These are phyloP conservation scores for Nysson spinosus DNA, from an alignment of 2,888 invertebrate genomes.

Conservation along the genomic window DNA sequence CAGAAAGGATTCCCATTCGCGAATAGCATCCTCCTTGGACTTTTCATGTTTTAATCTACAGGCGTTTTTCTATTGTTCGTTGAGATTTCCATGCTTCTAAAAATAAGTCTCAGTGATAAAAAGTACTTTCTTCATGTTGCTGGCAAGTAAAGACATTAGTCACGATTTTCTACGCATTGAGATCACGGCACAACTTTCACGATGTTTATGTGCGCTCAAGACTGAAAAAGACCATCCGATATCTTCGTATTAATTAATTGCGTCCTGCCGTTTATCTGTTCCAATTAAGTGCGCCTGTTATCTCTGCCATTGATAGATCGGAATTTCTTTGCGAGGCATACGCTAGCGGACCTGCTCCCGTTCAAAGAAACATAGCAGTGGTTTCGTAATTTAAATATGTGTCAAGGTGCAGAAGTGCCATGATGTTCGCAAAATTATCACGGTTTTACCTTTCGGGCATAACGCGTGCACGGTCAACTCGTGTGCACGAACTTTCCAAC, in stretches of 20 bases:
- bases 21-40: neutral
- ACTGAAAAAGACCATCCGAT: neutral
- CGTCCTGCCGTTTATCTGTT: conserved; percentile 13
- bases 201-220: neutral
- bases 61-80: neutral
- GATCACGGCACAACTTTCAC: neutral
- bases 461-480: conserved; percentile 5
- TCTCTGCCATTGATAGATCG: conserved; percentile 25
- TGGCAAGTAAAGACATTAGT: too few relatives aligned
- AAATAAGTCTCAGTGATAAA: too few relatives aligned
- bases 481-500: conserved; percentile 6
- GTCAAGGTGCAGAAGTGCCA: conserved; percentile 47
- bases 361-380: conserved; percentile 25
- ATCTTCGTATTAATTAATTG: neutral
- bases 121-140: too few relatives aligned
- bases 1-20: too few relatives aligned
- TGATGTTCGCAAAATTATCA: conserved; percentile 16
- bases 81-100: neutral
- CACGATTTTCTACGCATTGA: too few relatives aligned
- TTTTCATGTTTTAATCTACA: too few relatives aligned
- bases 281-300: conserved; percentile 37
- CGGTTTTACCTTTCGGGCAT: conserved; percentile 2
- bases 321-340: conserved; percentile 32
- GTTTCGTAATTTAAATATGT: conserved; percentile 59
- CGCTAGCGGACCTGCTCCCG: conserved; percentile 37